phyloP scores from a whole-genome alignment of 2,888 invertebrate genomes.

The Autographa gamma region DNA sequence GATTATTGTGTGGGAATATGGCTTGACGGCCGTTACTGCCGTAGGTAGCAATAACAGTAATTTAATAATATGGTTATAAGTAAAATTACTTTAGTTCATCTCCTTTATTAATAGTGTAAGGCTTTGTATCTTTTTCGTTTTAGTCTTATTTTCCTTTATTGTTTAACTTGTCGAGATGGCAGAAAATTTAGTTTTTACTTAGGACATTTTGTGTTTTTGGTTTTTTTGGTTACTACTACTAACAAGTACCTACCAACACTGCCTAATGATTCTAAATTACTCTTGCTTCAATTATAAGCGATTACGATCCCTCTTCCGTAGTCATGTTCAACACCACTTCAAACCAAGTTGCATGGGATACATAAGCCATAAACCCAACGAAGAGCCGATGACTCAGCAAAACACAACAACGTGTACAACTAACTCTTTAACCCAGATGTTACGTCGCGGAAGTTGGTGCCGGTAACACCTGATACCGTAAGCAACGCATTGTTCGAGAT shows the following conservation, averaged over 20 bases:
- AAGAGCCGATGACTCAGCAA: constrained; percentile 18
- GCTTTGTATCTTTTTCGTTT: too few relatives aligned
- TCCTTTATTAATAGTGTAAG: too few relatives aligned
- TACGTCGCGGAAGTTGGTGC: constrained; percentile 38
- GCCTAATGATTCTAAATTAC: too few relatives aligned
- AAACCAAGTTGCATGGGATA: not conserved
- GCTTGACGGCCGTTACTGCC: constrained; percentile 31
- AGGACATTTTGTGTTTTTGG: too few relatives aligned
- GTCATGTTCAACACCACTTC: not conserved
- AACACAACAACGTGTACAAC: not conserved
- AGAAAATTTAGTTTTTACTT: too few relatives aligned
- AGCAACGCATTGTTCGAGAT: constrained; percentile 14
- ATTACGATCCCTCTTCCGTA: too few relatives aligned
- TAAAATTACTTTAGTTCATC: too few relatives aligned
- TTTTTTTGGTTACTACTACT: too few relatives aligned
- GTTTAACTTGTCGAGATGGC: too few relatives aligned
- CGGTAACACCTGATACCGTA: constrained; percentile 34
- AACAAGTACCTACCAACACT: too few relatives aligned
- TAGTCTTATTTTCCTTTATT: too few relatives aligned
- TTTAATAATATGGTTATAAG: not conserved
- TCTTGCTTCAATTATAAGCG: too few relatives aligned
- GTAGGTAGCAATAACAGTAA: not conserved
- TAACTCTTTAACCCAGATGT: constrained; percentile 13
- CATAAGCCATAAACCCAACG: not conserved
- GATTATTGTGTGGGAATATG: constrained; percentile 69